Evolutionary conservation across 2,888 invertebrate species (phyloP), one percentile per base, ranked within the genome.

Genomic region (Gari tellinella): DNA sequence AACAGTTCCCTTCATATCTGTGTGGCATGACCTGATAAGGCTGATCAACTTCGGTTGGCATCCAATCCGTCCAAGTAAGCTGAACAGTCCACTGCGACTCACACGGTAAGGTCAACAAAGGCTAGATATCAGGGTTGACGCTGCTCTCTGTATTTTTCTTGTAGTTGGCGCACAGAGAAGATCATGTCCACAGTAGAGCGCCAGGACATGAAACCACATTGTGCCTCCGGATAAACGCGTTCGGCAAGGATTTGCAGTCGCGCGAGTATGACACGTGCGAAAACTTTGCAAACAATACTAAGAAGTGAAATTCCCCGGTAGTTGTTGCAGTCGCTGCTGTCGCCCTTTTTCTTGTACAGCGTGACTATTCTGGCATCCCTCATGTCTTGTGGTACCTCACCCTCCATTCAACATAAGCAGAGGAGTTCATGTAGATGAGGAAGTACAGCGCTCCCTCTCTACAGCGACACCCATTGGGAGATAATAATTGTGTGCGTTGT

Each of bases 241-340:
- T 43, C 17, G 5, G 7, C 5, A 14, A 43, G 43, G 17, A 43
- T 17, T 43, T 43, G 43, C 5, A 19, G 15, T 19, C 43, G 4
- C 17, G 43, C 5, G 43, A 43, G 17, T 14, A 19, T 8, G 14
- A 43, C 43, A 3, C 5, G 5, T 5, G 43, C 43, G 14, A 43
- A 55, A 10, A 21, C 40, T n/a, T 41, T 55, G 3, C 43, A 43
- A 2, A 57, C 43, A 15, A 25, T 57, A 45, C 25, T 57, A 4
- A 43, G 57, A 31, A 48, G 60, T 2, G 43, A 57, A 2, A 57
- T 41, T 2, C 25, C 45, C 2, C 45, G 4, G 45, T 37, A 55
- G 40, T 40, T 40, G 40, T 37, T 38, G 21, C 45, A 31, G 31
- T 31, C n/a, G n/a, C n/a, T n/a, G n/a, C n/a, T n/a, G n/a, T n/a